phyloP scores from a whole-genome alignment of 2,888 invertebrate species.

The Mactromeris polynyma region DNA sequence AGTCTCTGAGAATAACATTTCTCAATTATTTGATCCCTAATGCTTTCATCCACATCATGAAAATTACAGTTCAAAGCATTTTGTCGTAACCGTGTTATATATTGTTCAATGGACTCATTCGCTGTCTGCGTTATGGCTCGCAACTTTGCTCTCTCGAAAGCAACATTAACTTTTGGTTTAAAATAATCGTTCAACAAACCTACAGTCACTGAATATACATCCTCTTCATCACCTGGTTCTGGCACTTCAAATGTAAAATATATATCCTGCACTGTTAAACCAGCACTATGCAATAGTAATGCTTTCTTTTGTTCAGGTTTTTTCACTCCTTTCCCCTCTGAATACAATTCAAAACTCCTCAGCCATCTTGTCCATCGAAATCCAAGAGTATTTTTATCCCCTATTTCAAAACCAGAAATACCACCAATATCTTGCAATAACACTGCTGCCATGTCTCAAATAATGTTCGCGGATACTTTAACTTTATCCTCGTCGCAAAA shows the following conservation, averaged over 20 bases:
- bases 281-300: slow-evolving; percentile 43
- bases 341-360: no score
- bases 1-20: not conserved
- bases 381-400: not conserved
- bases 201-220: slow-evolving; percentile 40
- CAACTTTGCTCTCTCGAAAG: slow-evolving; percentile 40
- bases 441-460: no score
- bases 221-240: slow-evolving; percentile 44
- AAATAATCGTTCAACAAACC: no score
- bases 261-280: slow-evolving; percentile 38
- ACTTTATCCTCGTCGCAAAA: no score
- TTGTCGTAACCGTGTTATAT: slow-evolving; percentile 42
- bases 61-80: slow-evolving; percentile 48
- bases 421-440: no score
- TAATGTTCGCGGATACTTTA: no score
- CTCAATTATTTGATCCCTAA: slow-evolving; percentile 8
- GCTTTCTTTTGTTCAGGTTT: slow-evolving; percentile 35
- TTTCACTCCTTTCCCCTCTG: slow-evolving; percentile 26
- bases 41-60: slow-evolving; percentile 49
- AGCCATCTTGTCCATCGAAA: no score
- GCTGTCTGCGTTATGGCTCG: slow-evolving; percentile 4
- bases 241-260: slow-evolving; percentile 38
- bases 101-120: slow-evolving; percentile 31
- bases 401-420: no score
- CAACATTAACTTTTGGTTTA: slow-evolving; percentile 49